Evolutionary conservation across 92 coral and sea anemone species (phyloP).

Genomic region (Siderastrea siderea): DNA sequence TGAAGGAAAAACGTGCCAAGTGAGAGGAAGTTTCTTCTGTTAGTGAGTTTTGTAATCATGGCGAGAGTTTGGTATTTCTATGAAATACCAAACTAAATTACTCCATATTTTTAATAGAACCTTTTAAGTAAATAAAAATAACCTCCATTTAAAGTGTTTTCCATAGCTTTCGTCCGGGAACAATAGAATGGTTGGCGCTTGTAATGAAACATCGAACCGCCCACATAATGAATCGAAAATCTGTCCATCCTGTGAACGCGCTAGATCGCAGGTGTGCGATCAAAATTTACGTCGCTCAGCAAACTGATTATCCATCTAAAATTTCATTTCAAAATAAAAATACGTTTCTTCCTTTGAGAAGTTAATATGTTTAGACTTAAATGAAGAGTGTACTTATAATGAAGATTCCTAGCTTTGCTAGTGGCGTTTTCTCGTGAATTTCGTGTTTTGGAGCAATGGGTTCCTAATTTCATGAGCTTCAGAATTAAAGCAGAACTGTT

Average conservation of each 20-base stretch:
- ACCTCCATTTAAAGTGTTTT: constrained; percentile 31
- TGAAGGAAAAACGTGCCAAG: constrained; percentile 33
- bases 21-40: neutral
- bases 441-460: neutral
- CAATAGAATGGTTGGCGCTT: constrained; percentile 18
- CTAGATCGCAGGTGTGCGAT: constrained; percentile 24
- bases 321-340: neutral
- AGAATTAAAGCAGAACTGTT: neutral
- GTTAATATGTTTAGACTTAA: neutral
- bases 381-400: neutral
- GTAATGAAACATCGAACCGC: constrained; percentile 9
- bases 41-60: neutral
- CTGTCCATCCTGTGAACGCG: neutral
- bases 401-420: neutral
- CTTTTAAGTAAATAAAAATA: constrained; percentile 18
- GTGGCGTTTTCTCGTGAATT: neutral
- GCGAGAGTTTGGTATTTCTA: neutral
- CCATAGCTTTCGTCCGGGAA: constrained; percentile 4
- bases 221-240: constrained; percentile 10
- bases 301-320: neutral
- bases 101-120: constrained; percentile 27
- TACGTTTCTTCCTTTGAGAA: neutral
- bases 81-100: constrained; percentile 15
- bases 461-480: neutral
- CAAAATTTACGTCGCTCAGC: neutral